phyloP scores from a whole-genome alignment of 2,113 vertebrate genomes.

The Pterocles burchelli region DNA sequence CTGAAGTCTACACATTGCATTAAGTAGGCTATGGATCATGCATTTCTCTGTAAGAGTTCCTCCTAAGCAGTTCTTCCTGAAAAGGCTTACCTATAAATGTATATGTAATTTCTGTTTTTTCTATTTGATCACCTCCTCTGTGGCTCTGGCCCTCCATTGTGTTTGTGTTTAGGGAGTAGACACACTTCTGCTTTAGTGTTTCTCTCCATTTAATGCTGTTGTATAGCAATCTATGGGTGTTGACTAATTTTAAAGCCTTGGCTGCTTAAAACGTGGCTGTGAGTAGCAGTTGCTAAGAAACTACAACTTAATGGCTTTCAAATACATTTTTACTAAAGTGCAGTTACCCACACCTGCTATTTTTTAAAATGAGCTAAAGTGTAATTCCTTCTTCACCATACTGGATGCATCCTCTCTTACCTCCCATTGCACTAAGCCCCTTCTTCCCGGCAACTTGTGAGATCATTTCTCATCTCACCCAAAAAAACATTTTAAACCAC shows the following conservation, averaged over 20 bases:
- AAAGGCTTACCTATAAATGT: not conserved
- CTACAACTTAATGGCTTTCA: conserved; percentile 50
- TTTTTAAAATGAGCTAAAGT: conserved; percentile 52
- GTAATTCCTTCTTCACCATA: conserved; percentile 38
- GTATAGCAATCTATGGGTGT: not conserved
- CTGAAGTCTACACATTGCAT: not conserved
- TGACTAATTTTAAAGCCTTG: conserved; percentile 26
- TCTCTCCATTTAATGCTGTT: not conserved
- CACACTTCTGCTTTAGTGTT: conserved; percentile 1
- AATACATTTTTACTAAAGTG: not conserved
- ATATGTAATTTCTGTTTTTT: not conserved
- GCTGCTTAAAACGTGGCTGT: not conserved
- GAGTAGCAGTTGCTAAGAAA: conserved; percentile 62
- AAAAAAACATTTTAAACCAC: not conserved
- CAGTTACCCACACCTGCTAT: conserved; percentile 55
- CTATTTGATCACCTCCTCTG: not conserved
- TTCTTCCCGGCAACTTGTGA: not conserved
- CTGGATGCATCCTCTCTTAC: conserved; percentile 13
- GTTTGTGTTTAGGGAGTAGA: not conserved
- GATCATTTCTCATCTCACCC: not conserved
- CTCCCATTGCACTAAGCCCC: not conserved
- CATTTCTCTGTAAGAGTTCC: not conserved
- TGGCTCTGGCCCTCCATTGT: not conserved
- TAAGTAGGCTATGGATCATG: not conserved
- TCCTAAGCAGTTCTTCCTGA: not conserved